A percentile compares a stretch with the other conserved stretches of the same genome.
These are phyloP conservation scores for Erpobdella octoculata DNA, from an alignment of 2,888 invertebrate genomes.

Conservation along the genomic window DNA sequence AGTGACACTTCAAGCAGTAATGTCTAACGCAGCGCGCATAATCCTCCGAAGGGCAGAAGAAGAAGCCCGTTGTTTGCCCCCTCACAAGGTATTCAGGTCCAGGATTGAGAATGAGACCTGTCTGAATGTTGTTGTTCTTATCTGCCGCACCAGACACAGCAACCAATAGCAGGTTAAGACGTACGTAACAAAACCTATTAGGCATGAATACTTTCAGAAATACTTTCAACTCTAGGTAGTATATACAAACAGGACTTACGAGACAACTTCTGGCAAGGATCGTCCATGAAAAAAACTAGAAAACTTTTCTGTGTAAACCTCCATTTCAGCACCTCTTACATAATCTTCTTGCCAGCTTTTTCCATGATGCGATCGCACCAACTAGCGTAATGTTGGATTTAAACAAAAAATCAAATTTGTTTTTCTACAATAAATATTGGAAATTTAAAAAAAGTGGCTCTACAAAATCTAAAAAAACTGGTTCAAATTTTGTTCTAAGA, in stretches of 20 bases:
- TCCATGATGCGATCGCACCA: too few species aligned
- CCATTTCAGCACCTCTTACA: slow-evolving; percentile 41
- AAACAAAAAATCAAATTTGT: too few species aligned
- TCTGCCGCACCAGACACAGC: background rate
- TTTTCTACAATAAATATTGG: too few species aligned
- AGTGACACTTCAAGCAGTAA: slow-evolving; percentile 17
- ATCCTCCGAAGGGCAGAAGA: slow-evolving; percentile 17
- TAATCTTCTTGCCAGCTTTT: slow-evolving; percentile 41
- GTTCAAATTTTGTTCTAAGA: too few species aligned
- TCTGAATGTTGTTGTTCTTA: background rate
- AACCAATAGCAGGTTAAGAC: slow-evolving; percentile 12
- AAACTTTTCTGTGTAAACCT: slow-evolving; percentile 41
- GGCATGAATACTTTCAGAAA: too few species aligned
- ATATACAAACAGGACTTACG: slow-evolving; percentile 65
- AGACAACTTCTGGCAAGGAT: slow-evolving; percentile 96
- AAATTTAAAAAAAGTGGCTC: too few species aligned
- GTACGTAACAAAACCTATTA: slow-evolving; percentile 13
- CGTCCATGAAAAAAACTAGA: slow-evolving; percentile 86
- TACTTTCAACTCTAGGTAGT: too few species aligned
- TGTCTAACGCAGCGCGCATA: slow-evolving; percentile 2
- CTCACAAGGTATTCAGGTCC: background rate
- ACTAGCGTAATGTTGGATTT: too few species aligned
- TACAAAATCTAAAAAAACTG: too few species aligned
- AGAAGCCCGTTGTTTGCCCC: slow-evolving; percentile 3
- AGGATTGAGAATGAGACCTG: slow-evolving; percentile 13